Conservation (phyloP, 2,113 vertebrate genomes). For the Zootoca vivipara region DNA sequence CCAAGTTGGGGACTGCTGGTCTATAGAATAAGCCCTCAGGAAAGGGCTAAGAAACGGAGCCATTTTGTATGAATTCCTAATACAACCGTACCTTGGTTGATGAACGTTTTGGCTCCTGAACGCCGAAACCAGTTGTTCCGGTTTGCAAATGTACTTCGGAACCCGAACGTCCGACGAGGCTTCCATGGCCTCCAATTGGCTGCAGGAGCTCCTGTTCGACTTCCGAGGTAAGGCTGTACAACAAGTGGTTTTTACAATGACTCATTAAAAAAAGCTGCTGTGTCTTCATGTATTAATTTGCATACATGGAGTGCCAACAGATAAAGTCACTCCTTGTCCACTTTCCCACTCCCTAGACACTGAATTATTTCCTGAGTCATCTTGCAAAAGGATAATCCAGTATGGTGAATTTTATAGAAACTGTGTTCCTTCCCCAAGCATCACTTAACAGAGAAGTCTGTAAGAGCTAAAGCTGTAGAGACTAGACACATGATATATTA, state of each 20-base stretch:
- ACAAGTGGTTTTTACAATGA: background rate
- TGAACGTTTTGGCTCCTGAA: too few species aligned
- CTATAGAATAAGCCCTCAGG: background rate
- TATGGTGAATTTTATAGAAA: slow-evolving; percentile 7
- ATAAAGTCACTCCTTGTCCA: background rate
- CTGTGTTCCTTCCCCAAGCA: background rate
- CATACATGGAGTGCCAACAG: background rate
- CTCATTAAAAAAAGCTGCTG: background rate
- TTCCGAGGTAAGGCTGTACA: too few species aligned
- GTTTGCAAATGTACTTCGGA: too few species aligned
- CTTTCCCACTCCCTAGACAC: slow-evolving; percentile 7
- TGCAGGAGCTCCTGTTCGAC: too few species aligned
- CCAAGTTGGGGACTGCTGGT: background rate
- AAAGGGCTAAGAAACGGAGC: background rate
- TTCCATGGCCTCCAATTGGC: too few species aligned
- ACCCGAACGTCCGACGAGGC: too few species aligned
- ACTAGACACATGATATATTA: slow-evolving; percentile 3
- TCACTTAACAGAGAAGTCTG: slow-evolving; percentile 5
- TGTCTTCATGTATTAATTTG: background rate
- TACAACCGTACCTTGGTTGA: background rate
- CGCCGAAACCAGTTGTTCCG: too few species aligned
- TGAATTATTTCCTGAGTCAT: slow-evolving; percentile 35
- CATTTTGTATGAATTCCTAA: background rate
- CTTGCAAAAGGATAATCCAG: slow-evolving; percentile 20
- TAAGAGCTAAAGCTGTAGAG: background rate